phyloP scores from a whole-genome alignment of 2,113 vertebrate genomes.

The Ceyx margarethae region DNA sequence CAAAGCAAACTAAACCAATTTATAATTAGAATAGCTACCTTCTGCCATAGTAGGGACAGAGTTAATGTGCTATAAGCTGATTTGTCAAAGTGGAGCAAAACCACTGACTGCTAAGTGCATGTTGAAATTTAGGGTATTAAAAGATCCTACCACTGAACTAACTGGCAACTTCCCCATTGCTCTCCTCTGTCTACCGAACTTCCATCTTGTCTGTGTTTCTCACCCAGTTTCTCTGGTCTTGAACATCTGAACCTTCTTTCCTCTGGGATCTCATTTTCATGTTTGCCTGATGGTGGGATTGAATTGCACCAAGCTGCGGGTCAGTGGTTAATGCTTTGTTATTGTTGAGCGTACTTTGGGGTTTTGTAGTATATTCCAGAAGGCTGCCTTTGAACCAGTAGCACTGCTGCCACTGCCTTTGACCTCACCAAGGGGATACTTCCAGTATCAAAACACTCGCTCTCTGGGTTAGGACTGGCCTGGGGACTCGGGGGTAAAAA shows the following conservation, averaged over 20 bases:
- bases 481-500: neutral
- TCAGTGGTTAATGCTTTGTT: slow-evolving; percentile 75
- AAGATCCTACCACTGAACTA: neutral
- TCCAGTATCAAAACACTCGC: slow-evolving; percentile 51
- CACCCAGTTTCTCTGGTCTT: neutral
- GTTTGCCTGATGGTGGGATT: slow-evolving; percentile 71
- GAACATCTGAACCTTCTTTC: slow-evolving; percentile 55
- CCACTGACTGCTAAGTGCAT: neutral
- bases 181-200: neutral
- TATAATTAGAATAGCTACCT: too few relatives aligned
- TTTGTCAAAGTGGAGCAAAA: neutral
- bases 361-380: slow-evolving; percentile 60
- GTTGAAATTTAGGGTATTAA: slow-evolving; percentile 1
- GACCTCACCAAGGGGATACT: slow-evolving; percentile 52
- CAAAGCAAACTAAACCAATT: neutral
- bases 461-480: slow-evolving; percentile 25
- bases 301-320: slow-evolving; percentile 69
- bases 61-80: too few relatives aligned
- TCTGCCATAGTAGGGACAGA: too few relatives aligned
- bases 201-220: slow-evolving; percentile 16
- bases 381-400: slow-evolving; percentile 47
- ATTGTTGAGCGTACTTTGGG: slow-evolving; percentile 66
- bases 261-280: slow-evolving; percentile 67
- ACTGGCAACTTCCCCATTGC: neutral
- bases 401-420: slow-evolving; percentile 38